phyloP scores from a whole-genome alignment of 1,140 invertebrate species.

The Paraescarpia echinospica region DNA sequence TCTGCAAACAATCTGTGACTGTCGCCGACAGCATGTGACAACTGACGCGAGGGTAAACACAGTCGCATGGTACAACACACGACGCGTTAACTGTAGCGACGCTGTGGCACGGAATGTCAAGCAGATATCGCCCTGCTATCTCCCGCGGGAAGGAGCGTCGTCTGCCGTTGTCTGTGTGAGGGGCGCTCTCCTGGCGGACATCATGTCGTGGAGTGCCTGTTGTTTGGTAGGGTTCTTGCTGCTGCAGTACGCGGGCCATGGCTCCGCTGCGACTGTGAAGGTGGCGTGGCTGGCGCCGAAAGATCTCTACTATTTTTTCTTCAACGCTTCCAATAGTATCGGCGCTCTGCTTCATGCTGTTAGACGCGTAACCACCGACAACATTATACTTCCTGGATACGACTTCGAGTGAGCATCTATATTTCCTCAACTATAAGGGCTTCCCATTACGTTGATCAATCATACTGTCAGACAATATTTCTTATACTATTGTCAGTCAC shows the following conservation, averaged over 20 bases:
- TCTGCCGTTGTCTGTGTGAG: background rate
- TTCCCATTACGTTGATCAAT: background rate
- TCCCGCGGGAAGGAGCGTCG: background rate
- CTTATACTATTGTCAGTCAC: too few species aligned
- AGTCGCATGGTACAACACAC: background rate
- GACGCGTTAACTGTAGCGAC: background rate
- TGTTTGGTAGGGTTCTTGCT: background rate
- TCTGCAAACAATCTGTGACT: background rate
- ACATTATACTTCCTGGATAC: background rate
- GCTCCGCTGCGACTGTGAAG: background rate
- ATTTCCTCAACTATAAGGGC: background rate
- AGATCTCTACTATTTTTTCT: background rate
- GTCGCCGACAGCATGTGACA: background rate
- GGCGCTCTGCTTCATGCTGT: background rate
- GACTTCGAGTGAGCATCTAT: conserved; percentile 15
- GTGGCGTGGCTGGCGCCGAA: conserved; percentile 21
- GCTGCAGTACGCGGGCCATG: conserved; percentile 12
- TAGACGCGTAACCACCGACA: background rate
- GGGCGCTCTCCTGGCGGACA: background rate
- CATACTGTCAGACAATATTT: too few species aligned
- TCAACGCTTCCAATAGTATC: conserved; percentile 2
- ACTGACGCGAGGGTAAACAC: background rate
- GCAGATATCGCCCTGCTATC: background rate
- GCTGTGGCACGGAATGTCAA: background rate
- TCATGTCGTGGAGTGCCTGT: background rate